phyloP scores from a whole-genome alignment of 2,797 vertebrate genomes.

The Amphiprion clarkii region DNA sequence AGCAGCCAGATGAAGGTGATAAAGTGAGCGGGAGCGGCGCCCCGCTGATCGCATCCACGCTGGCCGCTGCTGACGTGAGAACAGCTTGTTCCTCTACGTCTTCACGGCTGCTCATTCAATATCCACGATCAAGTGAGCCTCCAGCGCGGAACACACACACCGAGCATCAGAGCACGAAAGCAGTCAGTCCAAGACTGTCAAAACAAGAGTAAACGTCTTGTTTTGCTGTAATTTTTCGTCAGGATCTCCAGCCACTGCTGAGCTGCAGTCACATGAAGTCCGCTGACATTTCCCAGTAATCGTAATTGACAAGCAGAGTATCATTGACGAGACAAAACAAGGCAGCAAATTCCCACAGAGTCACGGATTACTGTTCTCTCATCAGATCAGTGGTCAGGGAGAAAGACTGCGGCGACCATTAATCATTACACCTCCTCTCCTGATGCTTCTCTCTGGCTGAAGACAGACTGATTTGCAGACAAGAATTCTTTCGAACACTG shows the following conservation, averaged over 20 bases:
- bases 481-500: too few species aligned
- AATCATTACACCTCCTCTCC: constrained; percentile 33
- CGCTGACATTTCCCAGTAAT: constrained; percentile 68
- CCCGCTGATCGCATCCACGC: constrained; percentile 10
- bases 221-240: not conserved
- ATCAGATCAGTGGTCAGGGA: constrained; percentile 41
- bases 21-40: constrained; percentile 8
- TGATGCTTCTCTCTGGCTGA: not conserved
- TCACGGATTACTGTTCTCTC: constrained; percentile 61
- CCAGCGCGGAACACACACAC: not conserved
- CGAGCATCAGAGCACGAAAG: too few species aligned
- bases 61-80: constrained; percentile 19
- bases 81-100: constrained; percentile 7
- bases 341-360: constrained; percentile 41
- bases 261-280: constrained; percentile 44
- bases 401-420: constrained; percentile 26
- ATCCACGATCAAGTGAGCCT: not conserved
- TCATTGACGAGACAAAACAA: constrained; percentile 47
- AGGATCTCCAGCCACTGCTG: not conserved
- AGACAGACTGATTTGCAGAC: not conserved
- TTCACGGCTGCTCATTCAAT: constrained; percentile 29
- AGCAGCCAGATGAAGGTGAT: constrained; percentile 28
- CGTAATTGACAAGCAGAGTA: constrained; percentile 60
- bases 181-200: too few species aligned
- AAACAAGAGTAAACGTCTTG: not conserved